Evolutionary conservation across 2,113 vertebrate genomes (phyloP).

Genomic region (Raja brachyura): DNA sequence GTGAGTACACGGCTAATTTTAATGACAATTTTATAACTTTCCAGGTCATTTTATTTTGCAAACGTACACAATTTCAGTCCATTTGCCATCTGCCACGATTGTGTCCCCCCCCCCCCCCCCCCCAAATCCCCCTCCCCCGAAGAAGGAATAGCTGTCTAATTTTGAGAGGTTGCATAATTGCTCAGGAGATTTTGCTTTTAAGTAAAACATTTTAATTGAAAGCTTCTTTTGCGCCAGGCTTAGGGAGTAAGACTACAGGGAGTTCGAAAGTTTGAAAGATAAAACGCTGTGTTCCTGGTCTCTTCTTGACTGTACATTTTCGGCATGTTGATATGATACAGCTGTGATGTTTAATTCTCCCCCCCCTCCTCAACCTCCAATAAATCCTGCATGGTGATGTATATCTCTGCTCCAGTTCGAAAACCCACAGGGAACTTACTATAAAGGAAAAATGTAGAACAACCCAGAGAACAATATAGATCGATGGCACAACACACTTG

Average conservation of each 20-base stretch:
- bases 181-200: neutral
- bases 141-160: neutral
- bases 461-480: neutral
- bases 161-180: neutral
- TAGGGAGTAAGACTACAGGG: neutral
- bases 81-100: neutral
- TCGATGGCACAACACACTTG: constrained; percentile 11
- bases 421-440: constrained; percentile 20
- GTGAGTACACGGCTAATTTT: constrained; percentile 44
- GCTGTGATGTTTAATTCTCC: neutral
- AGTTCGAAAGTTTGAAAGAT: neutral
- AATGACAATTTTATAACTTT: neutral
- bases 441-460: constrained; percentile 24
- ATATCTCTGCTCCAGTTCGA: neutral
- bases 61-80: neutral
- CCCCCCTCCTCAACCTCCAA: neutral
- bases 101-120: too few relatives aligned
- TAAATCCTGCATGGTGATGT: neutral
- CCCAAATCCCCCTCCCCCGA: too few relatives aligned
- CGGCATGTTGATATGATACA: neutral
- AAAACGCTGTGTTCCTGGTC: neutral
- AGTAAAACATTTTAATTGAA: neutral
- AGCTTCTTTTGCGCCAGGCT: neutral
- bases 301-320: neutral
- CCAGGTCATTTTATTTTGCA: constrained; percentile 14